Base-by-base conservation (phyloP, 2,113 vertebrate genomes). In the Sylvietta virens region DNA sequence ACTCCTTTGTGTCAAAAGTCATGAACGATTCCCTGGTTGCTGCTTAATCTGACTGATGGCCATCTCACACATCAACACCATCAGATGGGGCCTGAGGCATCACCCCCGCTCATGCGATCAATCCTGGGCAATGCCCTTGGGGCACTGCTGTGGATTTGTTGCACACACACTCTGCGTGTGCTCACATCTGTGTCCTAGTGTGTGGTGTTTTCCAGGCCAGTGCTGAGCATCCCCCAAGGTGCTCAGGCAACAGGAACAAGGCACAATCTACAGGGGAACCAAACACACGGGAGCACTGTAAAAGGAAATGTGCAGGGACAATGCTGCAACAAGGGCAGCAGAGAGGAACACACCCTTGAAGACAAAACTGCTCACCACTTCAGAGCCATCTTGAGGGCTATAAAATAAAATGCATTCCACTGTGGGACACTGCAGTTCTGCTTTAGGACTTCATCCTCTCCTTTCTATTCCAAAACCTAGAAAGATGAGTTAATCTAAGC, bases 91-190 rank as follows among this genome's bases (percentile, higher is more conserved):
- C 24, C 37, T 62, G 62, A 58, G 53, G 33, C 56, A 48, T 66
- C 47, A 45, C 54, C 39, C 65, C 28, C 4, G 5, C 22, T 15
- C 82, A 20, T 8, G 21, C 4, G 70, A 85, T 50, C 51, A 10
- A 3, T 79, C 21, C 3, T 3, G 61, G 65, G 22, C 44, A 65
- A 39, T 9, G 15, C 15, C 50, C 74, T 61, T 0, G 0, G 66
- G 69, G 65, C 50, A 56, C 19, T 4, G 11, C 14, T 65, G 27
- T 40, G 51, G 14, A 5, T 70, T 44, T 61, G 12, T 4, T 78
- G 22, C 60, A 50, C 27, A 15, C 50, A 44, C 33, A 23, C 37
- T 11, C 11, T n/a, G 33, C 11, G 15, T 3, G 8, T 2, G 7
- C 40, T 81, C 37, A 19, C 60, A 37, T 53, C 48, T 5, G 0